These are phyloP conservation scores for Pseudorhombus dupliciocellatus DNA, from an alignment of 2,113 vertebrate genomes.

Conservation along the genomic window DNA sequence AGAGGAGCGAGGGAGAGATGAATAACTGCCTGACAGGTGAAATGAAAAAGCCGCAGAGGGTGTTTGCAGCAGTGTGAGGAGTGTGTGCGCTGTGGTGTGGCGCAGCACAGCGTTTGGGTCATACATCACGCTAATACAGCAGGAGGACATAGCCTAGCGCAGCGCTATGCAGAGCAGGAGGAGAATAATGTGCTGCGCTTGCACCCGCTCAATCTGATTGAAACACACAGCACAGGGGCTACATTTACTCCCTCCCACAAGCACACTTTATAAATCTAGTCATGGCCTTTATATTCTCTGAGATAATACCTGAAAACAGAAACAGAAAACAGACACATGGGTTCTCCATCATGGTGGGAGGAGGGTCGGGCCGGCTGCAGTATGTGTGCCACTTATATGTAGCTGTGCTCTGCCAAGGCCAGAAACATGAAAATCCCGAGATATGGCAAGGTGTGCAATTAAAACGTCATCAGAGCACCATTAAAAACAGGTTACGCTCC, in stretches of 20 bases:
- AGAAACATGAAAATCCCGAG: conserved; percentile 23
- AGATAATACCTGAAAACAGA: conserved; percentile 61
- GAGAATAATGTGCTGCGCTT: conserved; percentile 78
- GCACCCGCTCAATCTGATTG: conserved; percentile 78
- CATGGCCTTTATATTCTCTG: conserved; percentile 45
- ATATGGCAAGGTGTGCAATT: conserved; percentile 48
- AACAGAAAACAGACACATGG: conserved; percentile 48
- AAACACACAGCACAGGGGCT: conserved; percentile 68
- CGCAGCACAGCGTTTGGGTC: conserved; percentile 65
- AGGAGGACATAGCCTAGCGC: conserved; percentile 74
- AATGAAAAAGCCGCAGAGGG: conserved; percentile 73
- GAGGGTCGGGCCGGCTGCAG: conserved; percentile 14
- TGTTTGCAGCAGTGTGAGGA: conserved; percentile 64
- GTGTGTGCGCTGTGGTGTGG: conserved; percentile 62
- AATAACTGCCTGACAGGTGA: conserved; percentile 77
- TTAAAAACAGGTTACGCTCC: conserved; percentile 37
- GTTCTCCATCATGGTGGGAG: conserved; percentile 53
- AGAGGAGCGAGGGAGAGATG: conserved; percentile 57
- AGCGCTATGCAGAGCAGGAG: conserved; percentile 80
- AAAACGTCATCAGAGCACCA: conserved; percentile 53
- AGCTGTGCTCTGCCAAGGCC: conserved; percentile 27
- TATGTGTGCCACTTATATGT: conserved; percentile 26
- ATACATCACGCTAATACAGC: conserved; percentile 81
- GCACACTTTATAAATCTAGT: conserved; percentile 73
- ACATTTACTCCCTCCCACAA: conserved; percentile 69